phyloP scores from a whole-genome alignment of 2,113 vertebrate genomes.

The Platysteira castanea region DNA sequence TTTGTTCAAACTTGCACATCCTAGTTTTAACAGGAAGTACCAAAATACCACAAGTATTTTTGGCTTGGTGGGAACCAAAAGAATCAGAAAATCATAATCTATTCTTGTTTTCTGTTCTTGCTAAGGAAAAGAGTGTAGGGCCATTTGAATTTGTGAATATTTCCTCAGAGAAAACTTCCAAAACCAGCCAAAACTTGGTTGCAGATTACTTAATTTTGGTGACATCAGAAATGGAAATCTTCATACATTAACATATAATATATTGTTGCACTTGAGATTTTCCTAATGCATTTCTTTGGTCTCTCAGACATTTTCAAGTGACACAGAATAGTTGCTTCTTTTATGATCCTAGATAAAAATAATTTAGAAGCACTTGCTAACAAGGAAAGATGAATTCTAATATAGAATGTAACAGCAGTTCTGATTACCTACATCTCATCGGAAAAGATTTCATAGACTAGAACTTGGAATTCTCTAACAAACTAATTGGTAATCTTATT shows the following conservation, averaged over 20 bases:
- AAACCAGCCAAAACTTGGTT: neutral
- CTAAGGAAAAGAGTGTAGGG: neutral
- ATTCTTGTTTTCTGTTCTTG: conserved; percentile 22
- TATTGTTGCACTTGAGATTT: neutral
- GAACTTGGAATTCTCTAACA: neutral
- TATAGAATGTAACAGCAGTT: neutral
- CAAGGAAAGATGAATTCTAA: neutral
- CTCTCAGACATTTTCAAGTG: neutral
- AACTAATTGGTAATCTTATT: neutral
- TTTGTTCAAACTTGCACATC: neutral
- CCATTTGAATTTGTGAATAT: neutral
- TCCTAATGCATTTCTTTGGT: neutral
- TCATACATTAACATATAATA: neutral
- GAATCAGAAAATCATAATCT: conserved; percentile 18
- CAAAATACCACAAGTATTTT: conserved; percentile 56
- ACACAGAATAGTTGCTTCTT: neutral
- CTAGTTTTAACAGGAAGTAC: conserved; percentile 45
- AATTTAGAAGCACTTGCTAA: neutral
- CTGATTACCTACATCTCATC: neutral
- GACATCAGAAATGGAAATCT: neutral
- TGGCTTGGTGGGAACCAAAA: conserved; percentile 36
- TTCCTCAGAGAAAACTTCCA: neutral
- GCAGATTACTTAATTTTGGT: neutral
- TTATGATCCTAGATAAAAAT: neutral
- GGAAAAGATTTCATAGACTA: neutral